These are phyloP conservation scores for Cottoperca gobio DNA, from an alignment of 2,797 vertebrate genomes.

Conservation along the genomic window DNA sequence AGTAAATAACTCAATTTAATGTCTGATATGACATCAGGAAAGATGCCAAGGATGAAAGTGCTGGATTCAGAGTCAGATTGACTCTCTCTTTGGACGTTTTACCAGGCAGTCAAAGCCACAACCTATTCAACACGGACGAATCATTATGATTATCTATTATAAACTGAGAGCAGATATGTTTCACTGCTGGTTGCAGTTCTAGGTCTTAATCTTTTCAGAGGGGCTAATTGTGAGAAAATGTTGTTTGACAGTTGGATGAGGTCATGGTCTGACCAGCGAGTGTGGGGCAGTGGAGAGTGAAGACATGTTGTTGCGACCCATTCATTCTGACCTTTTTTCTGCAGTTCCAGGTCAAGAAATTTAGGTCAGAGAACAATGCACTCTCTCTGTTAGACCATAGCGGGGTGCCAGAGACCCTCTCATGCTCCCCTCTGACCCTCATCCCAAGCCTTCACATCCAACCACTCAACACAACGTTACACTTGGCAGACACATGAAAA, in stretches of 20 bases:
- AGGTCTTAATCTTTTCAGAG: conserved; percentile 16
- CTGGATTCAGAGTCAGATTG: neutral
- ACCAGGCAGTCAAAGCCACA: neutral
- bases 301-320: conserved; percentile 59
- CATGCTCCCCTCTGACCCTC: conserved; percentile 65
- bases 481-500: conserved; percentile 24
- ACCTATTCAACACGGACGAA: neutral
- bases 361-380: conserved; percentile 81
- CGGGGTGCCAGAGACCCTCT: conserved; percentile 64
- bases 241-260: conserved; percentile 67
- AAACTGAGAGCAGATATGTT: neutral
- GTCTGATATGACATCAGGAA: neutral
- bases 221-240: conserved; percentile 48
- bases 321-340: conserved; percentile 61
- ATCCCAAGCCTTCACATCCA: conserved; percentile 45
- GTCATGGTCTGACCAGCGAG: conserved; percentile 61
- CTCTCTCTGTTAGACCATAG: conserved; percentile 70
- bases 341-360: conserved; percentile 78
- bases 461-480: conserved; percentile 27
- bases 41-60: neutral
- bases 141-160: neutral
- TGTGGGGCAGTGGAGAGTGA: conserved; percentile 60
- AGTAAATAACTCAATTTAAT: neutral
- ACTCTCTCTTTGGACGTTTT: neutral
- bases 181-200: neutral